phyloP scores from a whole-genome alignment of 2,113 vertebrate genomes.

The Recurvirostra avosetta region DNA sequence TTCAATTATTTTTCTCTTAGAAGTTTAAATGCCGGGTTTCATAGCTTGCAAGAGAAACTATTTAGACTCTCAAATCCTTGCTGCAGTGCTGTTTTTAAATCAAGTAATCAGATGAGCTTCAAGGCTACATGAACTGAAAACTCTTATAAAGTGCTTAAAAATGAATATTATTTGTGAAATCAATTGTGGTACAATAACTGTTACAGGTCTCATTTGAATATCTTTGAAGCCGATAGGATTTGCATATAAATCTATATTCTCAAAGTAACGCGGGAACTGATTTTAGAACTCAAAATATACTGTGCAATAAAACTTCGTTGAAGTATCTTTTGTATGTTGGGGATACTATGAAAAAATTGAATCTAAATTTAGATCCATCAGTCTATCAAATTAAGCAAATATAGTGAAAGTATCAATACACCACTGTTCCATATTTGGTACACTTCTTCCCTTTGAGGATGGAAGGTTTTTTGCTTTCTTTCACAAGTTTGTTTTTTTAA shows the following conservation, averaged over 20 bases:
- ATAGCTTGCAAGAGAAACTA: neutral
- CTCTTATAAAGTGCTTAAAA: neutral
- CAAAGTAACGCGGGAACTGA: neutral
- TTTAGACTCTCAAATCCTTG: neutral
- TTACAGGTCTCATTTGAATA: constrained; percentile 15
- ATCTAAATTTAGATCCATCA: neutral
- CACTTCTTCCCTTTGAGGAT: neutral
- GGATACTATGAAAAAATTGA: neutral
- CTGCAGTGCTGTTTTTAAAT: neutral
- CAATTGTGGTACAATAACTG: neutral
- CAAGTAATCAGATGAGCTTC: neutral
- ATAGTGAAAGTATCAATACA: neutral
- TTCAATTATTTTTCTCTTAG: neutral
- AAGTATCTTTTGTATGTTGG: neutral
- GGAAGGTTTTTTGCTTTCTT: neutral
- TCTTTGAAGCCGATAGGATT: neutral
- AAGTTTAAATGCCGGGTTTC: neutral
- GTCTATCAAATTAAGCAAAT: neutral
- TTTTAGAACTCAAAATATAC: neutral
- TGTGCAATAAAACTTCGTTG: neutral
- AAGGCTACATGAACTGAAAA: neutral
- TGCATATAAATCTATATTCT: neutral
- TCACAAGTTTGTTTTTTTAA: neutral
- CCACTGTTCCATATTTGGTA: neutral
- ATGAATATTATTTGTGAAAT: neutral